A percentile compares a stretch with the other conserved stretches of the same genome.
phyloP scores from a whole-genome alignment of 2,888 invertebrate genomes.

The Slavum lentiscoides region DNA sequence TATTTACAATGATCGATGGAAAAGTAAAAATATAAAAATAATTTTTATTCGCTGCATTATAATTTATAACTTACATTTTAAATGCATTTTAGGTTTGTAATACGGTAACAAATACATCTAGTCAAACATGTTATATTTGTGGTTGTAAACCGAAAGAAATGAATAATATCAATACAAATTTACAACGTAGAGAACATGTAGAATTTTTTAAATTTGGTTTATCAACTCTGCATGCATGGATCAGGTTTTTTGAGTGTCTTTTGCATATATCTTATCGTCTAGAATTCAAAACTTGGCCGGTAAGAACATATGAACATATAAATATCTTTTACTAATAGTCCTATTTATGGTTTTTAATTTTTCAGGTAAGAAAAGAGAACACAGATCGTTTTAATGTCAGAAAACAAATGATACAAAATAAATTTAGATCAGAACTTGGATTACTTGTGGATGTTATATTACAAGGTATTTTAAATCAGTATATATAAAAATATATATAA shows the following conservation, averaged over 20 bases:
- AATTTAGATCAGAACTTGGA: constrained; percentile 8
- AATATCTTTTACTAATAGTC: constrained; percentile 1
- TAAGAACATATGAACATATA: neutral
- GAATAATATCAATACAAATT: too few species aligned
- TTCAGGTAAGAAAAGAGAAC: neutral
- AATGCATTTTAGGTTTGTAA: too few species aligned
- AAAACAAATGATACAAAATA: neutral
- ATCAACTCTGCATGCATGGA: constrained; percentile 5
- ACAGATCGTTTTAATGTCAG: neutral
- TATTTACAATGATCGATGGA: too few species aligned
- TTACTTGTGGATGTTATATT: constrained; percentile 4
- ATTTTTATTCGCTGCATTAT: too few species aligned
- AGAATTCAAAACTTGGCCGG: neutral
- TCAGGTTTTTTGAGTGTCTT: constrained; percentile 17
- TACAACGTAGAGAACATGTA: too few species aligned
- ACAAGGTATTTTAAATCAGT: too few species aligned
- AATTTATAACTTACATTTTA: too few species aligned
- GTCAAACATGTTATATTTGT: too few species aligned
- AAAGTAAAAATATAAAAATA: too few species aligned
- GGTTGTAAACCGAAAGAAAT: too few species aligned
- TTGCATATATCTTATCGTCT: neutral
- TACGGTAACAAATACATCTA: too few species aligned
- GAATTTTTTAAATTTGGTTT: neutral
- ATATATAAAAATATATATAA: too few species aligned
- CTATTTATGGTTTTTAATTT: neutral